phyloP scores from a whole-genome alignment of 2,888 invertebrate species.

The Cantharis rustica region DNA sequence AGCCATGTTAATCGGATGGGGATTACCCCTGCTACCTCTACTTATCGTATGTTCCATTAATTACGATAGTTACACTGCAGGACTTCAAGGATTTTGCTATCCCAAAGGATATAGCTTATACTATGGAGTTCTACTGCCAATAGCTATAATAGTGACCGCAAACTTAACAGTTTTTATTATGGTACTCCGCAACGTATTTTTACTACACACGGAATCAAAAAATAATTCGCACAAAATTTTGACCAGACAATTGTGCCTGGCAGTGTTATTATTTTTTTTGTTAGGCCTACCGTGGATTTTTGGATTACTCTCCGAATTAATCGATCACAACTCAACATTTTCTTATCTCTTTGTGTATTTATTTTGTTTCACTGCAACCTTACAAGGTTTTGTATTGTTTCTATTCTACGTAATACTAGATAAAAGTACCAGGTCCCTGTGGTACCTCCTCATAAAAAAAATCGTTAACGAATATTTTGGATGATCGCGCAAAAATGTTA shows the following conservation, averaged over 20 bases:
- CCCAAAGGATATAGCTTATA: slow-evolving; percentile 62
- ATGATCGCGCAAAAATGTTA: not conserved
- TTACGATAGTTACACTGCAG: slow-evolving; percentile 58
- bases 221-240: slow-evolving; percentile 56
- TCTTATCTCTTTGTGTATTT: slow-evolving; percentile 53
- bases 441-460: slow-evolving; percentile 45
- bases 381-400: slow-evolving; percentile 67
- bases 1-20: slow-evolving; percentile 69
- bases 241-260: slow-evolving; percentile 62
- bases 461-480: not conserved
- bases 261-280: slow-evolving; percentile 64
- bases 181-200: slow-evolving; percentile 61
- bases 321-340: slow-evolving; percentile 37
- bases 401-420: slow-evolving; percentile 66
- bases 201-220: slow-evolving; percentile 42
- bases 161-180: slow-evolving; percentile 64
- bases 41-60: slow-evolving; percentile 58
- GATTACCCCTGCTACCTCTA: slow-evolving; percentile 61
- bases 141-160: slow-evolving; percentile 58
- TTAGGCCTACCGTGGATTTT: slow-evolving; percentile 68
- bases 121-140: slow-evolving; percentile 62
- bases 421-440: slow-evolving; percentile 62
- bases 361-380: slow-evolving; percentile 61
- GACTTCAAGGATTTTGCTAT: slow-evolving; percentile 60
- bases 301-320: slow-evolving; percentile 58